Base-by-base conservation (phyloP, 2,797 vertebrate species). In the Neosilurus hyrtlii region DNA sequence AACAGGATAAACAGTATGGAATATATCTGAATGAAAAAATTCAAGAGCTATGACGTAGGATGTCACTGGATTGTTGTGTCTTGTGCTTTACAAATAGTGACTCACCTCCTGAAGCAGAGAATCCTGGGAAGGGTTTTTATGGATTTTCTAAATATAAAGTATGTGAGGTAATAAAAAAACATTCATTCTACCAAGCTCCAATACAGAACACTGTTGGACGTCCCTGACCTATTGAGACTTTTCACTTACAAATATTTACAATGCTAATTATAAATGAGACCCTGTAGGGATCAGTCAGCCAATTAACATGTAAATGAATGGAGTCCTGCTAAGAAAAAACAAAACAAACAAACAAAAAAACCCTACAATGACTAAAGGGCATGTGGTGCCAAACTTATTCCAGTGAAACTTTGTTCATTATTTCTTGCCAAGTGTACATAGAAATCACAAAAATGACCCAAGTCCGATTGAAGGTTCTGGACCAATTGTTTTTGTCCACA, bases 291-390 rank as follows among this genome's bases (percentile, higher is more conserved):
- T 49, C 22, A 57, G 59, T 56, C 37, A 49, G 22, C 15, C 18
- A 66, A 66, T 84, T 84, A 84, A 54, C 59, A 80, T 80, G 77
- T 20, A 80, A 79, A 84, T 79, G 49, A 79, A 52, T 62, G n/a
- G 54, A 68, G 51, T 74, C 59, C 67, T 79, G 57, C 82, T 83
- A 14, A 54, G 62, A 15, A 14, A 30, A 9, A 43, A 16, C 8
- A 14, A 37, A 51, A 16, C 24, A 20, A 9, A 70, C 18, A 3
- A 51, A 16, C 22, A 72, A 70, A 68, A 43, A 71, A 59, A 18
- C 22, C 6, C 9, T 10, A 5, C 11, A 61, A 9, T 4, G 12
- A 24, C 30, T 61, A 35, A 51, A 78, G 76, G 61, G 43, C 52
- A 74, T 52, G 9, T 24, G 35, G 51, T 6, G 2, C n/a, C 24